phyloP scores from a whole-genome alignment of 1,140 invertebrate species.

The Hypsibius dujardini region DNA sequence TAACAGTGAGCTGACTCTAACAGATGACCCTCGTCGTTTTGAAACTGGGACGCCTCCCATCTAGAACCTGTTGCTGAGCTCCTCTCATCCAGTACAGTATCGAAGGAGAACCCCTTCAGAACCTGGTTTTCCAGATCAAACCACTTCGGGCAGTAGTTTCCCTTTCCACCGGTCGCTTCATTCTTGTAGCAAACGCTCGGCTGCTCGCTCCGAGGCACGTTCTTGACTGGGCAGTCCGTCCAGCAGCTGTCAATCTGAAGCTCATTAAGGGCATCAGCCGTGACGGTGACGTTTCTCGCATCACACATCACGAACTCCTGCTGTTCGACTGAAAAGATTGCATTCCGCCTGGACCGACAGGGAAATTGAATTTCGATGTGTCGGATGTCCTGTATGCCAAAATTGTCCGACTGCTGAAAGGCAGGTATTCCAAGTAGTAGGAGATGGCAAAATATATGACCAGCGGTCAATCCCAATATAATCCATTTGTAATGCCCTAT shows the following conservation, averaged over 20 bases:
- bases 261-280: neutral
- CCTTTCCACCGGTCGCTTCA: neutral
- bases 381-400: neutral
- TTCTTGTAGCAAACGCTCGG: conserved; percentile 1
- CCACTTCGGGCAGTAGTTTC: conserved; percentile 2
- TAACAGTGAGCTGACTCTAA: neutral
- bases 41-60: neutral
- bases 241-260: conserved; percentile 6
- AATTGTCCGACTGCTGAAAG: neutral
- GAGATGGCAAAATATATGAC: neutral
- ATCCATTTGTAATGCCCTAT: neutral
- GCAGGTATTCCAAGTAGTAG: neutral
- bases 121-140: neutral
- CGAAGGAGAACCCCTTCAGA: neutral
- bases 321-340: neutral
- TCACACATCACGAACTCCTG: neutral
- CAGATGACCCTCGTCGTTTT: neutral
- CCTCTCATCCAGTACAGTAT: neutral
- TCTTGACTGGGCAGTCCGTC: conserved; percentile 1
- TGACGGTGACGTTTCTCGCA: neutral
- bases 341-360: neutral
- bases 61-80: neutral
- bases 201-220: neutral
- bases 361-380: neutral
- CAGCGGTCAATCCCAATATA: neutral